Evolutionary conservation across 2,113 vertebrate genomes (phyloP).

Genomic region (Laticauda laticaudata): DNA sequence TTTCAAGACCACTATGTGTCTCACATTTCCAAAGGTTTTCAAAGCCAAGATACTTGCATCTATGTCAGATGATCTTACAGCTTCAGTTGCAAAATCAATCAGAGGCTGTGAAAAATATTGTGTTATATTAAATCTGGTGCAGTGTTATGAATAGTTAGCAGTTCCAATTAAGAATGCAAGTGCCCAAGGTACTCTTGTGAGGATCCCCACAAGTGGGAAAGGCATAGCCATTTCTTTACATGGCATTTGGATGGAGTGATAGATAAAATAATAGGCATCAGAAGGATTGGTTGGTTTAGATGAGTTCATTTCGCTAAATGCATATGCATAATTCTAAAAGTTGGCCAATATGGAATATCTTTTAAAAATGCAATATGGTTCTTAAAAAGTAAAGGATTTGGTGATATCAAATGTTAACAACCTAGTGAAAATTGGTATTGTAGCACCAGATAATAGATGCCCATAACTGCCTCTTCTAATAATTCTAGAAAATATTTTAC

Average conservation of each 20-base stretch:
- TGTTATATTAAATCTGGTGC: not conserved
- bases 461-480: not conserved
- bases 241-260: not conserved
- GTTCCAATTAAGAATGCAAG: not conserved
- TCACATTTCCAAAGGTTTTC: slow-evolving; percentile 66
- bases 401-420: not conserved
- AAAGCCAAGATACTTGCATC: slow-evolving; percentile 61
- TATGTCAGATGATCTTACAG: slow-evolving; percentile 35
- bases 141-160: not conserved
- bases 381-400: not conserved
- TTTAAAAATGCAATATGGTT: not conserved
- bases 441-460: not conserved
- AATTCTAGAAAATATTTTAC: not conserved
- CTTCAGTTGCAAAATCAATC: slow-evolving; percentile 60
- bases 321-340: not conserved
- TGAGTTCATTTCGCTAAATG: not conserved
- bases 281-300: too few species aligned
- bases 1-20: slow-evolving; percentile 61
- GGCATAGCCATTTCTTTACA: not conserved
- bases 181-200: not conserved
- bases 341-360: not conserved
- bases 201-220: not conserved
- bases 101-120: slow-evolving; percentile 55
- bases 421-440: not conserved
- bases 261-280: not conserved